Percentiles rank a stretch among this genome's conserved stretches.
Conservation (phyloP, 2,113 vertebrate genomes). For the Rhinolophus sinicus region DNA sequence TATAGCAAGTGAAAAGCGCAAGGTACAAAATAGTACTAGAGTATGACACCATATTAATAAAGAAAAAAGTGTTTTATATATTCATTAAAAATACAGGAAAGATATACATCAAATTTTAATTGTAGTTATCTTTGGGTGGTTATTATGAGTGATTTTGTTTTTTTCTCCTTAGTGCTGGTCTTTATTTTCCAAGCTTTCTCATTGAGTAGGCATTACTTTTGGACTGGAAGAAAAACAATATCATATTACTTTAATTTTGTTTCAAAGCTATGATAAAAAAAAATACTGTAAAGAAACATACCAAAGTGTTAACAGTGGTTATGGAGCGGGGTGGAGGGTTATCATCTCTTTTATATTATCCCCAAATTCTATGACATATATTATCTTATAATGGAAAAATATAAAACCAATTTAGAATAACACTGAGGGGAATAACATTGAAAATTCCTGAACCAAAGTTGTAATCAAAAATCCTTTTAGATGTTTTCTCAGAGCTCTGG, state of each 20-base stretch:
- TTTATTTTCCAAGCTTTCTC: slow-evolving; percentile 64
- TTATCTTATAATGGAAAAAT: slow-evolving; percentile 48
- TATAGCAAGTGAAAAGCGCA: slow-evolving; percentile 54
- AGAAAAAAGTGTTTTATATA: slow-evolving; percentile 42
- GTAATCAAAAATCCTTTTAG: slow-evolving; percentile 14
- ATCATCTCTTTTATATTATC: neutral
- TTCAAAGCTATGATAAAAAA: neutral
- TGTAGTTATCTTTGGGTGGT: slow-evolving; percentile 51
- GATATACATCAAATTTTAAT: slow-evolving; percentile 53
- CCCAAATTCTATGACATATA: neutral
- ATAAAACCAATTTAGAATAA: slow-evolving; percentile 36
- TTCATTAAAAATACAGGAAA: slow-evolving; percentile 55
- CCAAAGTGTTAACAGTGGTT: slow-evolving; percentile 61
- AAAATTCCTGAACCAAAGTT: slow-evolving; percentile 39
- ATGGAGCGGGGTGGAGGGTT: neutral
- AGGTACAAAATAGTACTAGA: slow-evolving; percentile 52
- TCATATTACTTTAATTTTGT: slow-evolving; percentile 43
- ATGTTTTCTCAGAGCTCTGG: slow-evolving; percentile 22
- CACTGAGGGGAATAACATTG: neutral
- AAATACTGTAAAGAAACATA: slow-evolving; percentile 65
- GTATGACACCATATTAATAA: slow-evolving; percentile 41
- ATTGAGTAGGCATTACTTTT: slow-evolving; percentile 51
- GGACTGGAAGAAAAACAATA: slow-evolving; percentile 68
- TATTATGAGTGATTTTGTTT: slow-evolving; percentile 49
- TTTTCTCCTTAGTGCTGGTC: slow-evolving; percentile 47